These are phyloP conservation scores for Tetragnatha versicolor DNA, from an alignment of 1,140 invertebrate genomes.

Conservation along the genomic window DNA sequence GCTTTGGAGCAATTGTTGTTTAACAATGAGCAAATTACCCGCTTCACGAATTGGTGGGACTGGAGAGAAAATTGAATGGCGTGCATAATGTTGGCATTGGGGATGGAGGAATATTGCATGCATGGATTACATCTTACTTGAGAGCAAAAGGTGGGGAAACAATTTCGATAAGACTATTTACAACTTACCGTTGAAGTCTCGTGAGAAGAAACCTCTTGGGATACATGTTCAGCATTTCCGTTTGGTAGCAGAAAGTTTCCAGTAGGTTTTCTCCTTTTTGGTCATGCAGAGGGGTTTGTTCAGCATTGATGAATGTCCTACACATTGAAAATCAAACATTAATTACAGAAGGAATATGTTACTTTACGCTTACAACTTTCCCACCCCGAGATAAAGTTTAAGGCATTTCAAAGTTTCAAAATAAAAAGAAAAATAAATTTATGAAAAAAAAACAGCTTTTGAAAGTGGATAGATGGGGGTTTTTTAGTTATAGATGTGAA, in stretches of 20 bases:
- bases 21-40: conserved; percentile 12
- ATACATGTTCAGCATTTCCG: background rate
- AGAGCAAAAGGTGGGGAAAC: background rate
- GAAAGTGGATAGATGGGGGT: too few relatives aligned
- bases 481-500: too few relatives aligned
- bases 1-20: background rate
- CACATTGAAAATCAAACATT: too few relatives aligned
- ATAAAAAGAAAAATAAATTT: too few relatives aligned
- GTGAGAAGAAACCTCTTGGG: background rate
- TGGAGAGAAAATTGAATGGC: background rate
- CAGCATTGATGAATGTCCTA: too few relatives aligned
- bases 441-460: too few relatives aligned
- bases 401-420: too few relatives aligned
- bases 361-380: too few relatives aligned
- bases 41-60: background rate
- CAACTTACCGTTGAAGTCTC: background rate
- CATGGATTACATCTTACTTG: conserved; percentile 11
- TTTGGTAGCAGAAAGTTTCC: background rate
- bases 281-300: too few relatives aligned
- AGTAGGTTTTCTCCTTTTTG: too few relatives aligned
- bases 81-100: conserved; percentile 13
- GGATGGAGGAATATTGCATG: conserved; percentile 10
- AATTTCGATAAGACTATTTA: background rate
- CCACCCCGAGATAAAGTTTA: too few relatives aligned
- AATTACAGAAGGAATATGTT: too few relatives aligned